Evolutionary conservation across 2,888 invertebrate species (phyloP).

Genomic region (Meghimatium bilineatum): DNA sequence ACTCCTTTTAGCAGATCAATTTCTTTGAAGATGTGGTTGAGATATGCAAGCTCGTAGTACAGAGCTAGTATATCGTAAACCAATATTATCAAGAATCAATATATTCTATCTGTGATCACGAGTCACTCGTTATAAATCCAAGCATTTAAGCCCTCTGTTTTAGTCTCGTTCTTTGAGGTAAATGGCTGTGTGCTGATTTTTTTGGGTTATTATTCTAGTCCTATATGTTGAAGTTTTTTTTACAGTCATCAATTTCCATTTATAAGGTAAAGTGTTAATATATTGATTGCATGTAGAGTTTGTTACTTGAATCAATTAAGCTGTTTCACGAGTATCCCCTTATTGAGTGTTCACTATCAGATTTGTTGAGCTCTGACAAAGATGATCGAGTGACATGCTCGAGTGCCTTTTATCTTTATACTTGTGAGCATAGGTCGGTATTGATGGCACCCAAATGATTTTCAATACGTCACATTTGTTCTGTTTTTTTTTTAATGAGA

Average conservation of each 20-base stretch:
- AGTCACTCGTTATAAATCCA: neutral
- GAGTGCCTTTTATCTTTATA: neutral
- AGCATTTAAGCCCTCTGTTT: neutral
- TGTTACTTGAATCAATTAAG: neutral
- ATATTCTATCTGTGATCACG: constrained; percentile 7
- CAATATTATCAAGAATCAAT: neutral
- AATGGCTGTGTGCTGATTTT: neutral
- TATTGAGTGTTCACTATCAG: neutral
- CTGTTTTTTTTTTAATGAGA: neutral
- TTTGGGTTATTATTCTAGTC: neutral
- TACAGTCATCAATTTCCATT: too few species aligned
- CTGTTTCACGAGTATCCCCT: neutral
- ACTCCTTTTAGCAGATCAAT: neutral
- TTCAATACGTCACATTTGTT: neutral
- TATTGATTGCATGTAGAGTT: neutral
- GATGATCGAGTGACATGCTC: neutral
- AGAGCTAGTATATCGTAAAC: neutral
- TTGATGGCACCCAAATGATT: constrained; percentile 1
- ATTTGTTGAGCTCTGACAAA: neutral
- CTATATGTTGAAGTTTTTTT: too few species aligned
- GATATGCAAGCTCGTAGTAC: neutral
- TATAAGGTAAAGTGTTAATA: neutral
- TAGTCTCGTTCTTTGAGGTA: neutral
- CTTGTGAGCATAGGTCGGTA: neutral
- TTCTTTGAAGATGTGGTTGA: neutral